Conservation (phyloP, 2,113 vertebrate genomes). For the Takifugu flavidus region DNA sequence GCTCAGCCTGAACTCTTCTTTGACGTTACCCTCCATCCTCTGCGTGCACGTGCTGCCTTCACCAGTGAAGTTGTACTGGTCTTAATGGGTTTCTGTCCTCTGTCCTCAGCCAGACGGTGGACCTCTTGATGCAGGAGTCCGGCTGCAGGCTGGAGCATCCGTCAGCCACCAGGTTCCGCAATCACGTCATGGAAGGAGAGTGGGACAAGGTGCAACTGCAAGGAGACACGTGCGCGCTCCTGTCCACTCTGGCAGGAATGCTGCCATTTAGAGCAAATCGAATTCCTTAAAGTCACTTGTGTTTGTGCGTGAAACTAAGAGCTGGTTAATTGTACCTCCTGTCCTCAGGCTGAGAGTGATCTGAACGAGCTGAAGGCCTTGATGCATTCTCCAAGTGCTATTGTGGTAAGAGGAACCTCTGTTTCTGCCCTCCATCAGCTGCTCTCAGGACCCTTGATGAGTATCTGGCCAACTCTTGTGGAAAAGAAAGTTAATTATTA, state of each 20-base stretch:
- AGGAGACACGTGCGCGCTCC: background rate
- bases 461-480: no score
- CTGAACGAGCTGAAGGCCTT: slow-evolving; percentile 99
- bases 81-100: no score
- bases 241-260: no score
- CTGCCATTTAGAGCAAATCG: no score
- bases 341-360: slow-evolving; percentile 95
- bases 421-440: slow-evolving; percentile 11
- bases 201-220: slow-evolving; percentile 94
- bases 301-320: slow-evolving; percentile 48
- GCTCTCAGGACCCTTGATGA: no score
- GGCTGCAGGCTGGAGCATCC: slow-evolving; percentile 99
- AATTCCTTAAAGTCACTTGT: background rate
- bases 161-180: slow-evolving; percentile 98
- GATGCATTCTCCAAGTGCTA: slow-evolving; percentile 99
- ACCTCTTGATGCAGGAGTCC: slow-evolving; percentile 99
- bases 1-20: no score
- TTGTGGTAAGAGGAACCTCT: slow-evolving; percentile 89
- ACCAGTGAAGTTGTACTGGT: no score
- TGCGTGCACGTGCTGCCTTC: no score
- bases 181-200: slow-evolving; percentile 99
- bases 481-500: no score
- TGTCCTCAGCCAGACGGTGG: slow-evolving; percentile 94
- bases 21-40: no score
- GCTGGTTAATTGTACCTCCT: slow-evolving; percentile 72